Evolutionary conservation across 2,888 invertebrate species (phyloP).

Genomic region (Agrotis ipsilon): DNA sequence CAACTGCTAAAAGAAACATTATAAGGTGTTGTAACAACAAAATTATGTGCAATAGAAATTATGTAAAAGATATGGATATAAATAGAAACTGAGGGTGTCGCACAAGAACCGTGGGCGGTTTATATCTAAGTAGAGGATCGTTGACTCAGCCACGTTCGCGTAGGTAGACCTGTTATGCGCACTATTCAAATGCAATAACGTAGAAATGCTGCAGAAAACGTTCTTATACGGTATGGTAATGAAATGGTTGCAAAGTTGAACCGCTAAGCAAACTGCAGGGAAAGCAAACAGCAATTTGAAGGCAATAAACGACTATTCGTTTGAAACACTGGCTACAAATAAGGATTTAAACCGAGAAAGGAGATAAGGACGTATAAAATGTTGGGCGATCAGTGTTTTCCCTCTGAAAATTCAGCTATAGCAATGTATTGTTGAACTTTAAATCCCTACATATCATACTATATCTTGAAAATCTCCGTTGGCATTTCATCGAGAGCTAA

Average conservation of each 20-base stretch:
- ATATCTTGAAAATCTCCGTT: constrained; percentile 20
- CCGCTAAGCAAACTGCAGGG: constrained; percentile 47
- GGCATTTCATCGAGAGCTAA: constrained; percentile 27
- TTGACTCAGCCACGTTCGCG: constrained; percentile 74
- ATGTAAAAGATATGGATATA: constrained; percentile 32
- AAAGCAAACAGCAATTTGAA: constrained; percentile 62
- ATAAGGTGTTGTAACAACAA: not conserved
- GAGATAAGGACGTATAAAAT: constrained; percentile 23
- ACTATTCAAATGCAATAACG: constrained; percentile 57
- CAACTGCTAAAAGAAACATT: not conserved
- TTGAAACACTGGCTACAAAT: constrained; percentile 47
- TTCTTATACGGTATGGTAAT: constrained; percentile 71
- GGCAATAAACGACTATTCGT: constrained; percentile 41
- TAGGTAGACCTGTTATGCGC: constrained; percentile 71
- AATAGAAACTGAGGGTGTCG: constrained; percentile 66
- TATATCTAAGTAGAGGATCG: constrained; percentile 71
- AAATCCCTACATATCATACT: constrained; percentile 10
- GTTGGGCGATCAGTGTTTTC: not conserved
- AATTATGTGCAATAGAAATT: not conserved
- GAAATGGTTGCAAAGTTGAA: constrained; percentile 66
- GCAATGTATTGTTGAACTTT: constrained; percentile 7
- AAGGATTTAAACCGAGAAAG: constrained; percentile 43
- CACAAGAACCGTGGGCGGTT: constrained; percentile 64
- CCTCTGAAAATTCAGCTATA: not conserved
- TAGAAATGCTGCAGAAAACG: constrained; percentile 66